Evolutionary conservation across 2,113 vertebrate genomes (phyloP), one percentile per base, ranked within the genome.

Genomic region (Plectropomus leopardus): DNA sequence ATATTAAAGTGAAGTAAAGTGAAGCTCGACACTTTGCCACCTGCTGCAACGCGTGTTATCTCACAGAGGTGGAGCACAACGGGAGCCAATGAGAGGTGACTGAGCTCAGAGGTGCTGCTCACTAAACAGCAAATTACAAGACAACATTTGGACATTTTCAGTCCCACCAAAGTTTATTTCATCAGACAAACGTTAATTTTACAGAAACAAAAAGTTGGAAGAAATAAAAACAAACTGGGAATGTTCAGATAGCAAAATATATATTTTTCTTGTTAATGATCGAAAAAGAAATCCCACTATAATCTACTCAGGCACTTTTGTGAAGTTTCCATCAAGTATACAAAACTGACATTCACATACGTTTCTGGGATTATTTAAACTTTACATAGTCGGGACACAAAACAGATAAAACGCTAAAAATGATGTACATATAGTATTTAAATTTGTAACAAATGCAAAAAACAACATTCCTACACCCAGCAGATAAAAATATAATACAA

Each of bases 91-190:
- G 36, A 26, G 1, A 59, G 58, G 11, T 51, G 21, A 30, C 58
- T 1, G 15, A 53, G 50, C 51, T 14, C 13, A 59, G 17, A 24
- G 4, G 9, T 1, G 65, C 8, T 42, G 40, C 1, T 34, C 24
- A 34, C 16, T 7, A 4, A 7, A 28, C 30, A 64, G 11, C 7
- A 1, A 55, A 42, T 2, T 0, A 59, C 15, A 28, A 48, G 2
- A 74, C 26, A 15, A 68, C 44, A 21, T 13, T 1, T 8, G 0
- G 4, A 65, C 13, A 17, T 53, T 55, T 68, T 8, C 44, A 72
- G 6, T 61, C 24, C 67, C 28, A 55, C 57, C 51, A 23, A 65
- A 68, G 47, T 93, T 90, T 92, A 89, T 90, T 92, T 59, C 5
- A 79, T 71, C 65, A 54, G n/a, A 70, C 15, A 69, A 69, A 65